Conservation (phyloP, 2,113 vertebrate genomes). For the Onychostruthus taczanowskii region DNA sequence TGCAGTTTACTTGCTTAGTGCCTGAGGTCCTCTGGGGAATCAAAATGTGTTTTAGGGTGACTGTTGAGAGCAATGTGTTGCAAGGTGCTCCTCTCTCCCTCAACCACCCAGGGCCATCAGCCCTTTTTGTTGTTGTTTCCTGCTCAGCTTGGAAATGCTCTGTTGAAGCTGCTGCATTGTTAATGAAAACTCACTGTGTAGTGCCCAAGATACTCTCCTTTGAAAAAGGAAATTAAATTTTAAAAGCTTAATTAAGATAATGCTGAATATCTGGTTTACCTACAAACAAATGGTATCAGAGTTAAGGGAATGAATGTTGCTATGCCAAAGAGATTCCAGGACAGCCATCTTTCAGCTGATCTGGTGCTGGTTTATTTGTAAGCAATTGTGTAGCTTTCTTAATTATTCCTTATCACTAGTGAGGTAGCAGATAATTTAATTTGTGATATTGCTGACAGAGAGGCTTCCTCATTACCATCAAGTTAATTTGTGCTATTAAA, state of each 20-base stretch:
- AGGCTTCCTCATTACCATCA: constrained; percentile 11
- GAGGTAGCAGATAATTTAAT: constrained; percentile 28
- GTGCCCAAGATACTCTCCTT: constrained; percentile 11
- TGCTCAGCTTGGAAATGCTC: background rate
- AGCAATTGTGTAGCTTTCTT: constrained; percentile 16
- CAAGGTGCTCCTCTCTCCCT: background rate
- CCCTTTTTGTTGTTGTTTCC: constrained; percentile 1
- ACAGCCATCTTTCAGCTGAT: background rate
- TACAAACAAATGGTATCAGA: background rate
- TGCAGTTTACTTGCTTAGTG: background rate
- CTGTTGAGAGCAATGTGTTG: background rate
- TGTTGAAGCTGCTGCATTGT: constrained; percentile 41
- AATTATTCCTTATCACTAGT: constrained; percentile 11
- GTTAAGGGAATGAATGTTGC: background rate
- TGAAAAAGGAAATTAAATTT: constrained; percentile 60
- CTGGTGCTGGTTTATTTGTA: background rate
- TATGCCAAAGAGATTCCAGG: background rate
- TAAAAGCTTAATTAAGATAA: constrained; percentile 62
- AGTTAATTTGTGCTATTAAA: constrained; percentile 42
- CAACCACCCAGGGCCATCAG: background rate
- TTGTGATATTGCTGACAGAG: constrained; percentile 22
- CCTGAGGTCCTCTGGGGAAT: background rate
- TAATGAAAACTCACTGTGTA: constrained; percentile 9
- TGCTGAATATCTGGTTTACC: constrained; percentile 46
- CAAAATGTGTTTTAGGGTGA: background rate